Evolutionary conservation across 2,797 vertebrate species (phyloP), one percentile per base, ranked within the genome.

Genomic region (Anniella stebbinsi): DNA sequence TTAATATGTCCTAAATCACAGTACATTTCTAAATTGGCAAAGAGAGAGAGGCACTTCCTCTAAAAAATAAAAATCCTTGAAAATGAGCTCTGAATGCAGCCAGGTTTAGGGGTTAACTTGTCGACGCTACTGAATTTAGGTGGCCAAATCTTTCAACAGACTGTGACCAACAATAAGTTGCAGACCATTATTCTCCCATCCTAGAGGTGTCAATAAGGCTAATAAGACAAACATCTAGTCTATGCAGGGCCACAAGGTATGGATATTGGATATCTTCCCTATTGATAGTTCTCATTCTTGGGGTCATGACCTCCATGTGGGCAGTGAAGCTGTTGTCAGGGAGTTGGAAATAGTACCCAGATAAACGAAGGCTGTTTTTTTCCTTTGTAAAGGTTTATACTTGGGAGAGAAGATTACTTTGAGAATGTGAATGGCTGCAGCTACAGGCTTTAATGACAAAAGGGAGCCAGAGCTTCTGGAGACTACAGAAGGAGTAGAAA

Each of bases 381-480:
- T 94, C 92, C 94, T 30, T 51, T n/a, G 5, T 94, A 95, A 88
- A 90, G 93, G 90, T 95, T 95, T 95, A 95, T 93, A 95, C 92
- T 73, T 93, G 91, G 84, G 89, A 89, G n/a, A 2, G 1, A 84
- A 94, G 95, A 95, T 95, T 95, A 95, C 87, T 87, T 88, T 8
- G 85, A 92, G 93, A 84, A 92, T 87, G 36, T 81, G 70, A 81
- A 70, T 30, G 36, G 77, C 87, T 72, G 87, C 77, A 81, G 67
- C 28, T 92, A 76, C 30, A n/a, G n/a, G 88, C 87, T 86, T 91
- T 91, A 93, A 94, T 89, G 87, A 90, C 73, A 25, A 8, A 7
- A 87, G 30, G 66, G 86, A 91, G 88, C 88, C 70, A 94, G 85
- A 84, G 66, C 6, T 51, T 76, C 25, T 3, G 17, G 73, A 84